Percentiles rank a stretch among this genome's conserved stretches.
Evolutionary conservation across 2,113 vertebrate species (phyloP).

Genomic region (Leptosomus discolor): DNA sequence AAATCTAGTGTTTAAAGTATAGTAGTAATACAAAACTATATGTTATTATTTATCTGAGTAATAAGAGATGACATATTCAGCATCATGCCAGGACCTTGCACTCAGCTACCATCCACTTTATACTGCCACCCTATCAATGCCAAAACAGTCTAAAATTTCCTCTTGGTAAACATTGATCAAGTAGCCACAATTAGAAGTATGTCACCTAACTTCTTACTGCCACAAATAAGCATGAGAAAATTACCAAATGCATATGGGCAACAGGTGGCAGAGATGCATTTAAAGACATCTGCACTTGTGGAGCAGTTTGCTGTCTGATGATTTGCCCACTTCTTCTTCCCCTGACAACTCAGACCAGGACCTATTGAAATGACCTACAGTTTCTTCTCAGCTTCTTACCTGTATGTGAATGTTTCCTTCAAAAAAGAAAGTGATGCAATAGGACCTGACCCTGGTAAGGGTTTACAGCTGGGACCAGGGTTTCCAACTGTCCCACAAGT

Average conservation of each 20-base stretch:
- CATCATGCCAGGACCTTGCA: neutral
- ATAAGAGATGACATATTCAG: neutral
- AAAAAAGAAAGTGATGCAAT: neutral
- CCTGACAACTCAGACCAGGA: neutral
- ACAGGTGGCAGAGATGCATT: rapidly evolving
- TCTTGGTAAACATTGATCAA: neutral
- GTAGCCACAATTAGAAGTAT: rapidly evolving
- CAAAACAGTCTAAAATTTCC: neutral
- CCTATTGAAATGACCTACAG: neutral
- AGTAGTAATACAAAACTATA: neutral
- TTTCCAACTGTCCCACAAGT: rapidly evolving
- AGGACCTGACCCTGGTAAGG: neutral
- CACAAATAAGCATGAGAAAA: neutral
- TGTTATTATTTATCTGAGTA: neutral
- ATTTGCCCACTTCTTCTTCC: neutral
- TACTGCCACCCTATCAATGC: neutral
- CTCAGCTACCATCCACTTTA: neutral
- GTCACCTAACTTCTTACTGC: neutral
- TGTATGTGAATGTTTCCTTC: rapidly evolving
- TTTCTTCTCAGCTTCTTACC: neutral
- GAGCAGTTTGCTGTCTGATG: neutral
- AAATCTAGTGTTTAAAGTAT: neutral
- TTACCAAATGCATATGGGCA: neutral
- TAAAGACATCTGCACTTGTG: neutral
- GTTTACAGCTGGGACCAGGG: rapidly evolving